Conservation (phyloP, 2,888 invertebrate species). For the Pegoplata infirma region DNA sequence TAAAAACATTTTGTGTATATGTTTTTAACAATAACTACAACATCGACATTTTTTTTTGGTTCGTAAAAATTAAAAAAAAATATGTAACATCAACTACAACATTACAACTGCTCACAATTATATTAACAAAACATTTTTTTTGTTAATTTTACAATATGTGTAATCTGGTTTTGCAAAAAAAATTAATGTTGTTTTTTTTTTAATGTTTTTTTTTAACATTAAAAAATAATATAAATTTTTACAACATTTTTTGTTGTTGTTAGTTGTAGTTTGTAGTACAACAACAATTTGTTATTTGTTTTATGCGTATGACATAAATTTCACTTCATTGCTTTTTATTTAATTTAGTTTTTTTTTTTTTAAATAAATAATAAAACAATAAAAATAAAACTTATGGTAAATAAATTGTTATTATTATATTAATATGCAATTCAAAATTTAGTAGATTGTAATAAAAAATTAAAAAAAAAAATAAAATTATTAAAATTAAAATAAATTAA, state of each 20-base stretch:
- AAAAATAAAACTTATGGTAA: neutral
- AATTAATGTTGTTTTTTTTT: neutral
- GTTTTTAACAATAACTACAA: conserved; percentile 61
- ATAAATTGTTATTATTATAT: neutral
- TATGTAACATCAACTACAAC: conserved; percentile 45
- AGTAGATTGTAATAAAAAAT: too few relatives aligned
- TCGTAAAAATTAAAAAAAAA: conserved; percentile 11
- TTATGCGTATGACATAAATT: conserved; percentile 62
- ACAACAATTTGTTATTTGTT: conserved; percentile 55
- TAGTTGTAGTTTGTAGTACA: conserved; percentile 29
- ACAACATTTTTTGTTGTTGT: conserved; percentile 44
- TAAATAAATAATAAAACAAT: conserved; percentile 19
- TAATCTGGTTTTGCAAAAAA: conserved; percentile 36
- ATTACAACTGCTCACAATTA: conserved; percentile 44
- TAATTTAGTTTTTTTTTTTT: too few relatives aligned
- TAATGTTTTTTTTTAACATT: conserved; percentile 42
- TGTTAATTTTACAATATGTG: conserved; percentile 41
- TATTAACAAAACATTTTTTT: conserved; percentile 40
- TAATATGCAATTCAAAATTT: too few relatives aligned
- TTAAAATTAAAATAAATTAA: too few relatives aligned
- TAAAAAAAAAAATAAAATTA: too few relatives aligned
- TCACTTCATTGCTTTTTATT: conserved; percentile 60
- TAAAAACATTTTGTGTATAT: conserved; percentile 47
- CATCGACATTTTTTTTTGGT: conserved; percentile 34
- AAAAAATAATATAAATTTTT: conserved; percentile 35